Percentiles rank a stretch among this genome's conserved stretches.
phyloP scores from a whole-genome alignment of 2,888 invertebrate genomes.

The Drosophila eohydei region DNA sequence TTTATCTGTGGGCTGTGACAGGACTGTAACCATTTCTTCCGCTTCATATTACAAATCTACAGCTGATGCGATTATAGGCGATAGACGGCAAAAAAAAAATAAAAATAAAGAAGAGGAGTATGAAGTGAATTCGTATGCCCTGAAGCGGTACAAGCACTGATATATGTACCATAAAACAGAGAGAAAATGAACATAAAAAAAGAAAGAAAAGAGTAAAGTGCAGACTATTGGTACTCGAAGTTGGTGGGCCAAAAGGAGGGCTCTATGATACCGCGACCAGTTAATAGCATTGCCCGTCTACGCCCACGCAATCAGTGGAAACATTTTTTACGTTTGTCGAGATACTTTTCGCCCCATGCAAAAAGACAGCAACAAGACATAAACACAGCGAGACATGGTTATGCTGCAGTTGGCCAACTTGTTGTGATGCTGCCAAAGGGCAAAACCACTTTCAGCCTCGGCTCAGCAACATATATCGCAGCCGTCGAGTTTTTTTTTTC shows the following conservation, averaged over 20 bases:
- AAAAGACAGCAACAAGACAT: constrained; percentile 15
- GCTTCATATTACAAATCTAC: constrained; percentile 68
- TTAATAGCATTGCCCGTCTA: constrained; percentile 69
- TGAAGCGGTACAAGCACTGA: constrained; percentile 46
- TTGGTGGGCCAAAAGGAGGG: constrained; percentile 10
- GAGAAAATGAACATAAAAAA: constrained; percentile 8
- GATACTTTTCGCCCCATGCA: constrained; percentile 35
- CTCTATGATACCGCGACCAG: constrained; percentile 52
- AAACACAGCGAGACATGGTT: constrained; percentile 36
- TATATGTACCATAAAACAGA: constrained; percentile 40
- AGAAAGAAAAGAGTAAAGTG: constrained; percentile 9
- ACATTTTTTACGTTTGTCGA: constrained; percentile 44
- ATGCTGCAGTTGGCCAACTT: constrained; percentile 56
- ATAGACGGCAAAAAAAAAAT: constrained; percentile 17
- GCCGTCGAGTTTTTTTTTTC: neutral
- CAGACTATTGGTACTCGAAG: constrained; percentile 43
- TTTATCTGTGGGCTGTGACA: constrained; percentile 14
- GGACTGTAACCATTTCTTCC: constrained; percentile 50
- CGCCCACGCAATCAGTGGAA: constrained; percentile 72
- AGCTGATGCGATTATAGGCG: constrained; percentile 70
- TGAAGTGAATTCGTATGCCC: constrained; percentile 32
- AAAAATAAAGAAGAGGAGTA: neutral
- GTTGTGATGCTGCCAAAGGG: constrained; percentile 46
- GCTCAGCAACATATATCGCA: constrained; percentile 4
- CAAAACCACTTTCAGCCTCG: constrained; percentile 14